A percentile compares a stretch with the other conserved stretches of the same genome.
Evolutionary conservation across 2,113 vertebrate genomes (phyloP).

Genomic region (Eptatretus burgeri): DNA sequence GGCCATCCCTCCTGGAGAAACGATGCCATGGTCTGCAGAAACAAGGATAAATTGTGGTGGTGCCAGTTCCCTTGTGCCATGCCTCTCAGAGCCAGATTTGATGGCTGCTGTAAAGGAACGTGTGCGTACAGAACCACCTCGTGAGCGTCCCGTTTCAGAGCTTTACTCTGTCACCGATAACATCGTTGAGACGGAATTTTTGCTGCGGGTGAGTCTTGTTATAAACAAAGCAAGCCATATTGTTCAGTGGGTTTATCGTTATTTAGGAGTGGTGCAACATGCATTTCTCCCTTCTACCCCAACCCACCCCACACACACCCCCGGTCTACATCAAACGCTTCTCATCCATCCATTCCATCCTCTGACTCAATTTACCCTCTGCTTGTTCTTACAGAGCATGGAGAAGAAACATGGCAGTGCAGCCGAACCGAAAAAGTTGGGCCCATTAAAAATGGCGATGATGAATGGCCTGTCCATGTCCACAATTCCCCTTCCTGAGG

Average conservation of each 20-base stretch:
- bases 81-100: conserved; percentile 73
- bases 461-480: conserved; percentile 58
- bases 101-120: conserved; percentile 73
- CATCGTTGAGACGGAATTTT: conserved; percentile 78
- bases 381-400: conserved; percentile 66
- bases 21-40: too few species aligned
- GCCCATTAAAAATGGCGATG: conserved; percentile 68
- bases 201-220: conserved; percentile 38
- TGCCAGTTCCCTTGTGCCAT: conserved; percentile 38
- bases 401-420: conserved; percentile 79
- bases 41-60: conserved; percentile 19
- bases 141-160: conserved; percentile 76
- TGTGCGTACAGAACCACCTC: conserved; percentile 62
- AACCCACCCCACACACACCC: too few species aligned
- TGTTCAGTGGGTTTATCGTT: too few species aligned
- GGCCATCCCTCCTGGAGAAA: too few species aligned
- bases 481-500: conserved; percentile 40
- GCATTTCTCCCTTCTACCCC: too few species aligned
- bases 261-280: too few species aligned
- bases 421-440: conserved; percentile 56
- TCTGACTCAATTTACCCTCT: conserved; percentile 18
- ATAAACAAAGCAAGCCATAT: too few species aligned
- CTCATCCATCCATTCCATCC: background rate
- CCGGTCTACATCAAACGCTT: too few species aligned
- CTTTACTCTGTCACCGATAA: conserved; percentile 88